Conservation (phyloP, 2,888 invertebrate genomes). For the Sabatieria punctata region DNA sequence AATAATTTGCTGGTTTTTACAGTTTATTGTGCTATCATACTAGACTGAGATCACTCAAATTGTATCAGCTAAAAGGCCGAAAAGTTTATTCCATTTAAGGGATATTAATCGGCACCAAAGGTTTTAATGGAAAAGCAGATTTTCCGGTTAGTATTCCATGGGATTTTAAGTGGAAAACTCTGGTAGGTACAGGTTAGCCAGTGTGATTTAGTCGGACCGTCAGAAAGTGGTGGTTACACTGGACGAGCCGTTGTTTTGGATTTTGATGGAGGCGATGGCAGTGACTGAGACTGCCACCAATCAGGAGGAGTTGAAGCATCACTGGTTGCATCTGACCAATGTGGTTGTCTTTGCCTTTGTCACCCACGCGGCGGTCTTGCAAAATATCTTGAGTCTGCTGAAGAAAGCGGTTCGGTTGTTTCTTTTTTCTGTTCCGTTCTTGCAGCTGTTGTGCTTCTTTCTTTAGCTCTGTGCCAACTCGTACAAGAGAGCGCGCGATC, state of each 20-base stretch:
- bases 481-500: conserved; percentile 64
- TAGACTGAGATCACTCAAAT: too few relatives aligned
- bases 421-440: neutral
- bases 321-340: conserved; percentile 76
- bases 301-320: conserved; percentile 12
- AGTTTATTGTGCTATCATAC: too few relatives aligned
- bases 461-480: conserved; percentile 4
- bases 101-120: neutral
- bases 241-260: neutral
- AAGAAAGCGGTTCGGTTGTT: conserved; percentile 52
- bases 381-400: conserved; percentile 70
- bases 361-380: conserved; percentile 80
- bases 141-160: too few relatives aligned
- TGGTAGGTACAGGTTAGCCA: neutral
- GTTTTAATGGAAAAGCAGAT: too few relatives aligned
- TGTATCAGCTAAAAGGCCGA: too few relatives aligned
- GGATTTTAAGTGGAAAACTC: too few relatives aligned
- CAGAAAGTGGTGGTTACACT: neutral
- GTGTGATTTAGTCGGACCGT: neutral
- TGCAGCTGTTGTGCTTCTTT: neutral
- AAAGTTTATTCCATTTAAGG: neutral
- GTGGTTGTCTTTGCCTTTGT: conserved; percentile 85
- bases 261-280: conserved; percentile 13
- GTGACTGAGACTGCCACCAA: conserved; percentile 17
- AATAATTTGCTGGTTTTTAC: too few relatives aligned